Base-by-base conservation (phyloP, 2,888 invertebrate species). In the Priapulus caudatus region DNA sequence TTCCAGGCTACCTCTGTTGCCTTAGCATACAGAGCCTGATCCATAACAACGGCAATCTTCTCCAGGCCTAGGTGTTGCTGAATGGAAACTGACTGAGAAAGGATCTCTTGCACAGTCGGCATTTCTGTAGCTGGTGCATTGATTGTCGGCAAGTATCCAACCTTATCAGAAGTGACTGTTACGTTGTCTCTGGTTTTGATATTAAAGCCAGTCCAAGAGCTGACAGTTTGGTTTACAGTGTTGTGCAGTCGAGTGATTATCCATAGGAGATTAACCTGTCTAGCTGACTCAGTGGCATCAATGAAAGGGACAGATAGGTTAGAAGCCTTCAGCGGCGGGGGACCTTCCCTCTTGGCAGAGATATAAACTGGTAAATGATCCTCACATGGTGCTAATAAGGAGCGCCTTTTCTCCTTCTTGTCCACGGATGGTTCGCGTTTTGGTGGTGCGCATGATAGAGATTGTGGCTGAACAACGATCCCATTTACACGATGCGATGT, bases 11-110 rank as follows among this genome's bases (percentile, higher is more conserved):
- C 50, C 45, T 60, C 57, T n/a, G 54, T 48, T 43, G 56, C 59
- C 48, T 59, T 61, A n/a, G 58, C 52, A 56, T 54, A 60, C 21
- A 60, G 50, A 24, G 58, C 59, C 53, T 62, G 56, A 48, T 59
- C 56, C 48, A 48, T 48, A 43, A 48, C 48, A 48, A 16, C 23
- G 15, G 45, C 47, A 4, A 56, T 54, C 10, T 45, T 51, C 16
- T 54, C 23, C 2, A 56, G 48, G 15, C 44, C 15, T 10, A 48
- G 43, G 15, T 15, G 10, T 16, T 24, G 48, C 10, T 44, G 43
- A 43, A 43, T 48, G 5, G 48, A 10, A 15, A 15, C 43, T 15
- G 48, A 20, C 43, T 48, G 21, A 18, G 43, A 18, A 5, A 48
- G 45, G 22, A 48, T 48, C 48, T 48, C 48, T 10, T 48, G 48